Evolutionary conservation across 1,140 invertebrate genomes (phyloP).

Genomic region (Megalonaias nervosa): DNA sequence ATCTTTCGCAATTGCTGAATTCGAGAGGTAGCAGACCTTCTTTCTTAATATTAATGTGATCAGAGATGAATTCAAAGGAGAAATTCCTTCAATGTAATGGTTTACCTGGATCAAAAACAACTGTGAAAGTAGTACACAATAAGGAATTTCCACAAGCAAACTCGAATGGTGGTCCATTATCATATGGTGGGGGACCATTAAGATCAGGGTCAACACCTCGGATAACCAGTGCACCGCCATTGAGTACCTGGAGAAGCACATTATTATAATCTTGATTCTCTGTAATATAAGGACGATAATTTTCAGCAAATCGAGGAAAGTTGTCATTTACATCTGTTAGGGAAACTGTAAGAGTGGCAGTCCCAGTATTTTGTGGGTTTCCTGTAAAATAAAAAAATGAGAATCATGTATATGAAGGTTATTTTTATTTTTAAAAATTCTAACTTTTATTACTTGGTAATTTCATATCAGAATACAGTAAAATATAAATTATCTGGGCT

Average conservation of each 20-base stretch:
- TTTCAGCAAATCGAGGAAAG: conserved; percentile 87
- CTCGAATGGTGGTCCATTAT: conserved; percentile 7
- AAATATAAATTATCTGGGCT: too few species aligned
- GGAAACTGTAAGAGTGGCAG: conserved; percentile 94
- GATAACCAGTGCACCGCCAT: too few species aligned
- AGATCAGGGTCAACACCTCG: neutral
- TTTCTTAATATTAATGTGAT: too few species aligned
- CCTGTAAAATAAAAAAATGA: conserved; percentile 53
- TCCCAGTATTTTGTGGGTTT: conserved; percentile 90
- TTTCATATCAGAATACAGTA: too few species aligned
- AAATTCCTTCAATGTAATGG: neutral
- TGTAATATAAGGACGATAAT: conserved; percentile 78
- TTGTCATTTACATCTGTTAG: conserved; percentile 97
- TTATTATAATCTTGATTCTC: too few species aligned
- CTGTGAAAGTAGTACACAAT: conserved; percentile 38
- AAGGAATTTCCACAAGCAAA: conserved; percentile 8
- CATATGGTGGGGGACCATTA: conserved; percentile 40
- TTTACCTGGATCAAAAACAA: conserved; percentile 34
- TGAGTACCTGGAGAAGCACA: too few species aligned
- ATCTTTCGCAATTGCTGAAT: too few species aligned
- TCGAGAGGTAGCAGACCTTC: too few species aligned
- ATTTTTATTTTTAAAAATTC: neutral
- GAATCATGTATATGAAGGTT: neutral
- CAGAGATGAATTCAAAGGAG: too few species aligned
- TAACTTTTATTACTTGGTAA: neutral